Conservation (phyloP, 2,797 vertebrate genomes). For the Salarias fasciatus region DNA sequence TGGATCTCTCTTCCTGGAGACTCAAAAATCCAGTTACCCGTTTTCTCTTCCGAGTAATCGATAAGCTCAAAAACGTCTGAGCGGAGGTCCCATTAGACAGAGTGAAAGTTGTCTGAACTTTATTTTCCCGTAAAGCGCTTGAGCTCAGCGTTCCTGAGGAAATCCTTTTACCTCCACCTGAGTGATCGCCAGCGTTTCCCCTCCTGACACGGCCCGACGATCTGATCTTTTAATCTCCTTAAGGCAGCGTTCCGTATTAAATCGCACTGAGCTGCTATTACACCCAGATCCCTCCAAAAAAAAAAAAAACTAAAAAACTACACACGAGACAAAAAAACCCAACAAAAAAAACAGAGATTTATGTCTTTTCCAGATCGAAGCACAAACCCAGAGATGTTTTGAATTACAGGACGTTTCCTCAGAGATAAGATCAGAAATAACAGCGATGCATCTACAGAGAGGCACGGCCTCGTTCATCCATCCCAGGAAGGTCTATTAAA, state of each 20-base stretch:
- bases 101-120: slow-evolving; percentile 26
- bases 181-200: slow-evolving; percentile 37
- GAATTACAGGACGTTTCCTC: no score
- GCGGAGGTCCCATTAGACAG: neutral
- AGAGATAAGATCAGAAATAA: no score
- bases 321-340: slow-evolving; percentile 6
- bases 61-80: neutral
- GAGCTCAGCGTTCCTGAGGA: neutral
- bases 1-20: no score
- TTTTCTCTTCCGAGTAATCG: no score
- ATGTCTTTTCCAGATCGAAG: no score
- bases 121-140: slow-evolving; percentile 13
- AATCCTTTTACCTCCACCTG: slow-evolving; percentile 49
- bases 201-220: slow-evolving; percentile 49
- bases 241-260: slow-evolving; percentile 40
- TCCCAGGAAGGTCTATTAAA: no score
- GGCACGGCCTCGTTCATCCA: no score
- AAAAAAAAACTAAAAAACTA: no score
- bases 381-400: no score
- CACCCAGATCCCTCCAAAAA: slow-evolving; percentile 25
- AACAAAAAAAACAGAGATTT: slow-evolving; percentile 11
- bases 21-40: no score
- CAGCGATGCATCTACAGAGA: no score
- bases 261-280: slow-evolving; percentile 49
- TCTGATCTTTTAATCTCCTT: slow-evolving; percentile 65